A percentile compares a stretch with the other conserved stretches of the same genome.
Evolutionary conservation across 2,113 vertebrate genomes (phyloP).

Genomic region (Marcusenius ussheri): DNA sequence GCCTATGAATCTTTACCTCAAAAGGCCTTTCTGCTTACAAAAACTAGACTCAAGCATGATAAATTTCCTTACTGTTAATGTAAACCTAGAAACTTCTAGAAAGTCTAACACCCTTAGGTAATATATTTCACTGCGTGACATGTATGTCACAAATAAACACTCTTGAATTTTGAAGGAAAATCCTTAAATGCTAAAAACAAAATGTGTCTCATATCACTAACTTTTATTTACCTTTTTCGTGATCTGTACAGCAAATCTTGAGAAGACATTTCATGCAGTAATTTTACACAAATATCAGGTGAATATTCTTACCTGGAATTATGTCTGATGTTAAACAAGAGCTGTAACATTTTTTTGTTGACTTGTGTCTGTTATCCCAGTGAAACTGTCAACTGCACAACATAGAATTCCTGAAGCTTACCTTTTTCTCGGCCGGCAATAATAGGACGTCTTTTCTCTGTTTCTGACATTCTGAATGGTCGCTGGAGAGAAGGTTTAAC

Average conservation of each 20-base stretch:
- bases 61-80: background rate
- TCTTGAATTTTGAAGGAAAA: background rate
- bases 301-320: background rate
- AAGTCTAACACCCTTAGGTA: background rate
- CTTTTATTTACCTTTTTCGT: background rate
- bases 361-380: background rate
- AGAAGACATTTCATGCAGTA: background rate
- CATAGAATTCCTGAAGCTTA: constrained; percentile 37
- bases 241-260: background rate
- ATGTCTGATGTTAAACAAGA: background rate
- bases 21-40: background rate
- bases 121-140: background rate
- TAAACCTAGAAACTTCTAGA: background rate
- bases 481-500: background rate
- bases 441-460: constrained; percentile 51
- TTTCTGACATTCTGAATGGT: constrained; percentile 48
- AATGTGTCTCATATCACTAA: background rate
- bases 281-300: background rate
- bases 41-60: background rate
- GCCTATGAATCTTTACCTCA: background rate
- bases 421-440: constrained; percentile 63
- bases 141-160: background rate
- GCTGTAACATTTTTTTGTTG: background rate
- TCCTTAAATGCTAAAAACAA: background rate
- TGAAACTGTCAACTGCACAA: background rate